Base-by-base conservation (phyloP, 2,888 invertebrate species). In the Limenitis camilla region DNA sequence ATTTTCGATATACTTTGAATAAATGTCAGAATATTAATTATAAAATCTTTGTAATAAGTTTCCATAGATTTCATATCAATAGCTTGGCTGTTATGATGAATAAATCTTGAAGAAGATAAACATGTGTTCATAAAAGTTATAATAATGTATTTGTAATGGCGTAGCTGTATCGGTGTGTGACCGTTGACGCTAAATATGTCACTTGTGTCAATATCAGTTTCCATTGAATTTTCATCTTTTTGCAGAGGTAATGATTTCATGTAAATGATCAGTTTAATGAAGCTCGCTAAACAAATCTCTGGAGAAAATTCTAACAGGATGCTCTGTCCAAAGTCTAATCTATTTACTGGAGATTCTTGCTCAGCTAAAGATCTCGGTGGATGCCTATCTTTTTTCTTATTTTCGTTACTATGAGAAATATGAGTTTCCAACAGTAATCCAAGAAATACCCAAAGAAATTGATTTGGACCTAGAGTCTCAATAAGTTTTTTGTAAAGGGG, bases 121-220 rank as follows among this genome's bases (percentile, higher is more conserved):
- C 96, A 86, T 11, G 88, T 89, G 6, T 91, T 90, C 45, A 95
- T 88, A 62, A 95, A 94, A 29, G 92, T 92, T 11, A 96, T 83
- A 28, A 93, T 84, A 0, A 92, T 89, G 68, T 95, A 96, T 78
- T 94, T 96, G 73, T 93, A 96, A 73, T 96, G 95, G 2, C 95
- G 89, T 48, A 96, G 82, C 62, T 96, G 94, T 66, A 94, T 93
- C 0, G 92, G 88, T 0, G 91, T 91, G 63, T 92, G 91, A 0
- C 88, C 85, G 6, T 87, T 88, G 0, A 93, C 82, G 67, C 92
- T 90, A 61, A 93, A 93, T 44, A 93, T 85, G 32, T 89, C 84
- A 50, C 76, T 71, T 0, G 82, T 78, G 58, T 84, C 78, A 0
- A 81, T 65, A 19, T 78, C 76, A 1, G 78, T 74, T 5, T 85